These are phyloP conservation scores for Paratrypauchen microcephalus DNA, from an alignment of 2,797 vertebrate species.

Conservation along the genomic window DNA sequence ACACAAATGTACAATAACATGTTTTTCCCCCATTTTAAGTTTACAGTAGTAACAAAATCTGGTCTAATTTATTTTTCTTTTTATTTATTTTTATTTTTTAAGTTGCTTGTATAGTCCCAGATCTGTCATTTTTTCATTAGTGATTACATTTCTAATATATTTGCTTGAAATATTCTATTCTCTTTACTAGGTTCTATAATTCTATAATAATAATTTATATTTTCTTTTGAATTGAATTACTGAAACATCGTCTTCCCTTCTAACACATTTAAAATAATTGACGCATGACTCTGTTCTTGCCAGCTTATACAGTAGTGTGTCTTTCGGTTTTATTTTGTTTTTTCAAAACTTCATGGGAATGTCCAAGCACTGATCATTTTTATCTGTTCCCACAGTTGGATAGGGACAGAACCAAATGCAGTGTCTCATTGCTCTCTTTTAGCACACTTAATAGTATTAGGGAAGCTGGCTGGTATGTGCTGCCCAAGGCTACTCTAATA, in stretches of 20 bases:
- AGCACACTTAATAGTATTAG: constrained; percentile 43
- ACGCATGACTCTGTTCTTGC: not conserved
- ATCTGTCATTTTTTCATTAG: too few relatives aligned
- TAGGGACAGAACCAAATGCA: constrained; percentile 40
- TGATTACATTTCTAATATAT: not conserved
- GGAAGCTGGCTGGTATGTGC: constrained; percentile 33
- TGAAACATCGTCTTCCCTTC: not conserved
- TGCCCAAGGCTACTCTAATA: constrained; percentile 46
- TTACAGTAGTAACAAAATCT: too few relatives aligned
- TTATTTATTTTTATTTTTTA: too few relatives aligned
- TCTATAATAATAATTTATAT: not conserved
- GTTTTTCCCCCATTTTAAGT: too few relatives aligned
- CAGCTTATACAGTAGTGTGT: constrained; percentile 22
- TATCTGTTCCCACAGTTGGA: constrained; percentile 32
- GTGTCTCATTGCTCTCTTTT: constrained; percentile 53
- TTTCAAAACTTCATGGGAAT: constrained; percentile 34
- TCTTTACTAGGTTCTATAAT: not conserved
- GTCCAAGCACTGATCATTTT: constrained; percentile 41
- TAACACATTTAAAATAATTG: not conserved
- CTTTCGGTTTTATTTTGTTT: constrained; percentile 21
- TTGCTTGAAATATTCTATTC: not conserved
- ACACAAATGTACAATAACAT: too few relatives aligned
- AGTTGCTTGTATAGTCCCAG: too few relatives aligned
- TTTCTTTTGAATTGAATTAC: not conserved
- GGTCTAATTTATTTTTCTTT: too few relatives aligned